Percentiles rank a stretch among this genome's conserved stretches.
These are phyloP conservation scores for Phataginus tetradactyla DNA, from an alignment of 2,797 vertebrate species.

Conservation along the genomic window DNA sequence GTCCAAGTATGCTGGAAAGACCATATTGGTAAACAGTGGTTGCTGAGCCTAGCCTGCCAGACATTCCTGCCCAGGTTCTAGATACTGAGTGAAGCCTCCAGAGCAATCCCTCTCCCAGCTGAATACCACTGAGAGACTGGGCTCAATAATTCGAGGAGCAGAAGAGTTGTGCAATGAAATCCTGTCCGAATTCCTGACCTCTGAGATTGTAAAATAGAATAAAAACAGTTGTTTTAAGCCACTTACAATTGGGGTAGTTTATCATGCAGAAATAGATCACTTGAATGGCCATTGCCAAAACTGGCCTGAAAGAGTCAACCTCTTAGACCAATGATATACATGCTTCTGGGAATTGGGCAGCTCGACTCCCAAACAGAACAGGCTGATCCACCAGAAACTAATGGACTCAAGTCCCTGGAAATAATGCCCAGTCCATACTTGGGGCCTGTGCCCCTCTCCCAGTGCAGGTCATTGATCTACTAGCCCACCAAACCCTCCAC, in stretches of 20 bases:
- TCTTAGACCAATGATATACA: background rate
- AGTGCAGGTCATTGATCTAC: no score
- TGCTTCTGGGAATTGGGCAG: background rate
- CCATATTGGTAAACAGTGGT: background rate
- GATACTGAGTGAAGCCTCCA: background rate
- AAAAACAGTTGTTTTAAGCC: background rate
- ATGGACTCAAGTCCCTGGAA: background rate
- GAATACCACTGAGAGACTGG: background rate
- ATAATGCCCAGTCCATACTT: background rate
- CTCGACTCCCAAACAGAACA: background rate
- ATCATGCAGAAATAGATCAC: background rate
- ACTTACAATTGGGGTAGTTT: background rate
- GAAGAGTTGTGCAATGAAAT: background rate
- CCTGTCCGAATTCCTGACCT: background rate
- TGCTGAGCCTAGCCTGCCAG: background rate
- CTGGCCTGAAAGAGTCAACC: background rate
- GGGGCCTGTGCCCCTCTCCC: background rate
- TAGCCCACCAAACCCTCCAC: background rate
- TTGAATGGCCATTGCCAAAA: background rate
- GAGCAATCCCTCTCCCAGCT: background rate
- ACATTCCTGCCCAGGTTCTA: background rate
- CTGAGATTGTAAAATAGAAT: background rate
- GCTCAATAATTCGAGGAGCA: background rate
- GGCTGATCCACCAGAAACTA: background rate
- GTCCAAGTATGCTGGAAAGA: background rate